Base-by-base conservation (phyloP, 2,113 vertebrate genomes). In the Proterorhinus semilunaris region DNA sequence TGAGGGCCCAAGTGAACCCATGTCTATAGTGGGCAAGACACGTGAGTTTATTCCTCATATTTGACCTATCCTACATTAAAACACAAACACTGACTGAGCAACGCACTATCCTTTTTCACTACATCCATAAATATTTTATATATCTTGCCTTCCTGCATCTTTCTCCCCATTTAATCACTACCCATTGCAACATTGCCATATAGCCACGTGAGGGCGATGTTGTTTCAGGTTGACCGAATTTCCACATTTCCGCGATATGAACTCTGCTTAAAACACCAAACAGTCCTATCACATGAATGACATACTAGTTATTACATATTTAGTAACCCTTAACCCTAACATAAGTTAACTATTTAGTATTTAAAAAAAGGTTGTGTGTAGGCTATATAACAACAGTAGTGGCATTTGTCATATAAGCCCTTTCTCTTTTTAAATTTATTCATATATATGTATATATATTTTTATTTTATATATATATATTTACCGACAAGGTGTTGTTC, bases 11-110 rank as follows among this genome's bases (percentile, higher is more conserved):
- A 96, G 93, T 76, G 87, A 94, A 65, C 91, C 93, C 0, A 90
- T 93, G 67, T 93, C 94, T 44, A 43, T 92, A 0, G 72, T 89
- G 42, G 94, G 93, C 3, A 94, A 90, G 89, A 97, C 95, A 71
- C 51, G 95, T 97, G 91, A 84, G 94, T 82, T 21, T 36, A 13
- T 54, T 54, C 10, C 2, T 16, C 6, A 36, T 36, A 3, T 36
- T 2, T 36, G 3, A 36, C 27, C 27, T 5, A 36, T 36, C 27
- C 27, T 36, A 36, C 27, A 36, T 36, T 36, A 36, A 5, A 36
- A 36, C 27, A 36, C 27, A 36, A 36, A 36, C 27, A 36, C 27
- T 36, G 27, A 5, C 27, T 36, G 27, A 36, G 27, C 27, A 36
- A 36, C 4, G 27, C 27, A 36, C 27, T 36, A 3, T 36, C 27